Base-by-base conservation (phyloP, 2,797 vertebrate genomes). In the Falco novaeseelandiae region DNA sequence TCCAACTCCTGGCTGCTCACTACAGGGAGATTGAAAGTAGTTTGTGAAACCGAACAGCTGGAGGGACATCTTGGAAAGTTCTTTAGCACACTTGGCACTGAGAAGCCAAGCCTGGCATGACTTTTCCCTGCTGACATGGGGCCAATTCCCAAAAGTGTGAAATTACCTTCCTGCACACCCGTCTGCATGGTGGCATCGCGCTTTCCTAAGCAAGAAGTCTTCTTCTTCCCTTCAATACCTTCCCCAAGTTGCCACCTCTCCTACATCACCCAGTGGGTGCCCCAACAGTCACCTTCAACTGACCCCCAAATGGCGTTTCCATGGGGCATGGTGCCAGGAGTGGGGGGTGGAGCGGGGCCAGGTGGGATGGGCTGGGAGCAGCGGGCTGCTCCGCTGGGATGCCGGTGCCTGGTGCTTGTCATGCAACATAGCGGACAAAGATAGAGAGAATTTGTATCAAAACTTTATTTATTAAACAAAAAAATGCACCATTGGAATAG, bases 401-500 rank as follows among this genome's bases (percentile, higher is more conserved):
- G 46, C 20, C 4, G 3, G 12, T 10, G 46, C 48, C 34, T 21
- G 9, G 72, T 3, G 40, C 10, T 57, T 6, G 44, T 13, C 5
- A 4, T 19, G 44, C 42, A 77, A 38, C 2, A 15, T 2, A 17
- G 14, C 22, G 51, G 49, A 6, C 67, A 9, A 36, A 27, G 34
- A 77, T n/a, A n/a, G 32, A 77, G 71, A 38, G 36, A 16, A 83
- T 98, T 99, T 98, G 98, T 99, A 99, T 99, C 99, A 99, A 99
- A 99, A 99, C 98, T 99, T 99, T 99, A 99, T 99, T 99, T 99
- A 99, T 99, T 98, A 99, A 99, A 99, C 98, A 98, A 99, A 99
- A 96, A 98, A 99, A 99, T 98, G 99, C 98, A 99, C 99, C 98
- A 98, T 99, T 98, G 98, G 99, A 99, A 99, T 99, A 99, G 98